Evolutionary conservation across 2,797 vertebrate species (phyloP).

Genomic region (Salarias fasciatus): DNA sequence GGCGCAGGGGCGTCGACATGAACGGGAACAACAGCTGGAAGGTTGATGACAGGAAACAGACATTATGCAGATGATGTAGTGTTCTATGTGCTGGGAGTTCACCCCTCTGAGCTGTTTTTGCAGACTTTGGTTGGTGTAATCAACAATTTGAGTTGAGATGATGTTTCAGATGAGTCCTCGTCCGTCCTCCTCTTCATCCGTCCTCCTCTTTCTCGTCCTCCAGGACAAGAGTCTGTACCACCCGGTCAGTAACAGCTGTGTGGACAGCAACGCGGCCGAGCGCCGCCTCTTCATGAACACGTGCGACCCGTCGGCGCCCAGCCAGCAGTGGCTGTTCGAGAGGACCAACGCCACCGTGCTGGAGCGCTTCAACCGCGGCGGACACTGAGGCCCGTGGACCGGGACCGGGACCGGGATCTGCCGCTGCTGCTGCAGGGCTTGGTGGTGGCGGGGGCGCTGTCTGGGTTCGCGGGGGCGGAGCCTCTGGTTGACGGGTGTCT

Average conservation of each 20-base stretch:
- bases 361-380: slow-evolving; percentile 81
- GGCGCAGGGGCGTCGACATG: too few relatives aligned
- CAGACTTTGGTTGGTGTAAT: too few relatives aligned
- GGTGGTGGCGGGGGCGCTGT: too few relatives aligned
- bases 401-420: neutral
- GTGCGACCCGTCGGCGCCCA: slow-evolving; percentile 86
- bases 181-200: too few relatives aligned
- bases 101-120: too few relatives aligned
- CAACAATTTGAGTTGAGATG: too few relatives aligned
- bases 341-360: slow-evolving; percentile 91
- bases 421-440: slow-evolving; percentile 10
- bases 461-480: too few relatives aligned
- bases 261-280: slow-evolving; percentile 88
- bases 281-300: slow-evolving; percentile 91
- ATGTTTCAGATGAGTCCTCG: too few relatives aligned
- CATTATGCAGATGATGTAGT: too few relatives aligned
- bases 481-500: slow-evolving; percentile 33
- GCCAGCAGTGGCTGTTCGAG: slow-evolving; percentile 95
- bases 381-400: slow-evolving; percentile 21
- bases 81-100: too few relatives aligned
- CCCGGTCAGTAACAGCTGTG: slow-evolving; percentile 92
- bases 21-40: too few relatives aligned
- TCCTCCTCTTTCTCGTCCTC: neutral
- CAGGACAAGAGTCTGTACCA: slow-evolving; percentile 94
- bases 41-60: too few relatives aligned